Percentiles rank a stretch among this genome's conserved stretches.
These are phyloP conservation scores for Podocnemis expansa DNA, from an alignment of 2,113 vertebrate species.

Conservation along the genomic window DNA sequence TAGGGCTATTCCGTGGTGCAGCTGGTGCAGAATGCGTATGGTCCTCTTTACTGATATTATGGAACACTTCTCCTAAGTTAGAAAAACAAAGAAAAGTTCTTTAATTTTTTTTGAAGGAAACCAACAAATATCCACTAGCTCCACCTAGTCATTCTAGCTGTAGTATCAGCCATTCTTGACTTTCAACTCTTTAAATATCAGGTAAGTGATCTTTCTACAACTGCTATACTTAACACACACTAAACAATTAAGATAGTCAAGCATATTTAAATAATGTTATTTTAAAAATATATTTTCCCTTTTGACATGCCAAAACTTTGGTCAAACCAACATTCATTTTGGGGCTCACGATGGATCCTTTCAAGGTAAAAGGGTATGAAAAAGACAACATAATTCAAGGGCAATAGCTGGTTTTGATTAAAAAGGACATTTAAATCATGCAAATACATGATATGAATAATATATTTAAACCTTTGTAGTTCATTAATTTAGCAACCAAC, in stretches of 20 bases:
- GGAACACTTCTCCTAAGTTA: conserved; percentile 91
- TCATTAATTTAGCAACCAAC: not conserved
- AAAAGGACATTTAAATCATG: not conserved
- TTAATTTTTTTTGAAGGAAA: not conserved
- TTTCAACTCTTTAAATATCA: not conserved
- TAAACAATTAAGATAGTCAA: not conserved
- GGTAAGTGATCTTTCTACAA: not conserved
- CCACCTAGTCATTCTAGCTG: not conserved
- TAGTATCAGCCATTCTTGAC: not conserved
- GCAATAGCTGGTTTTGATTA: not conserved
- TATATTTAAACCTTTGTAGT: not conserved
- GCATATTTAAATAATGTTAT: not conserved
- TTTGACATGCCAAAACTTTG: not conserved
- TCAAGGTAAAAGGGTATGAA: not conserved
- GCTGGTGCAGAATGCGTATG: conserved; percentile 84
- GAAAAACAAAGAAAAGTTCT: not conserved
- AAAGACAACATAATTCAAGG: not conserved
- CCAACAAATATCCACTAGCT: not conserved
- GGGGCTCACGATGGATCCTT: not conserved
- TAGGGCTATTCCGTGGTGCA: conserved; percentile 87
- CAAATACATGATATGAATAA: not conserved
- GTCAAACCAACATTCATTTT: not conserved
- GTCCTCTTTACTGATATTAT: conserved; percentile 92
- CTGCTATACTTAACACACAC: not conserved
- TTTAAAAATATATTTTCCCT: not conserved